phyloP scores from a whole-genome alignment of 2,797 vertebrate genomes.

The Mallotus villosus region DNA sequence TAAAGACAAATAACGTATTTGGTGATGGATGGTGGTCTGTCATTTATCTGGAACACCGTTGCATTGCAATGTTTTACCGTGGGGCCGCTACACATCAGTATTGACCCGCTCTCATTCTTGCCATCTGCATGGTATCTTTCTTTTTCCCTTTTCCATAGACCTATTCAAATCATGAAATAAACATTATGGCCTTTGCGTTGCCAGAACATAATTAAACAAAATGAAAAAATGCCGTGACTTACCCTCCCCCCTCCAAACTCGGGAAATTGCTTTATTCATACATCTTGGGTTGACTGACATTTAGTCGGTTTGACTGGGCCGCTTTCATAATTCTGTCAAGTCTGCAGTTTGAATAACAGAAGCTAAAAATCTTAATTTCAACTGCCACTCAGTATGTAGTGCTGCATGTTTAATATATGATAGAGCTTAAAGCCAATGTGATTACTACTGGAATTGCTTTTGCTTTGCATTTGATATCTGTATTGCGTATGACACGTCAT shows the following conservation, averaged over 20 bases:
- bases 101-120: conserved; percentile 9
- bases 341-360: conserved; percentile 36
- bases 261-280: conserved; percentile 45
- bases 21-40: background rate
- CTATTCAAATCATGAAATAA: conserved; percentile 37
- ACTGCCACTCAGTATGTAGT: conserved; percentile 32
- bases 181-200: conserved; percentile 51
- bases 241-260: conserved; percentile 21
- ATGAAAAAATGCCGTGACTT: conserved; percentile 32
- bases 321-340: conserved; percentile 36
- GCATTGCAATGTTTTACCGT: conserved; percentile 22
- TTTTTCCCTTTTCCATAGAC: conserved; percentile 24
- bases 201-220: conserved; percentile 38
- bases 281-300: conserved; percentile 41
- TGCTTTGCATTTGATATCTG: conserved; percentile 16
- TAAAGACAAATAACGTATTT: background rate
- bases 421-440: conserved; percentile 45
- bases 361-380: conserved; percentile 42
- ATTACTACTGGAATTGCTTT: conserved; percentile 40
- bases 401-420: conserved; percentile 17
- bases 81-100: conserved; percentile 24
- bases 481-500: conserved; percentile 20
- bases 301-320: conserved; percentile 31
- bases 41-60: conserved; percentile 6
- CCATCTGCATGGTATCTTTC: conserved; percentile 10